Conservation (phyloP, 2,797 vertebrate genomes). For the Oryzias sinensis region DNA sequence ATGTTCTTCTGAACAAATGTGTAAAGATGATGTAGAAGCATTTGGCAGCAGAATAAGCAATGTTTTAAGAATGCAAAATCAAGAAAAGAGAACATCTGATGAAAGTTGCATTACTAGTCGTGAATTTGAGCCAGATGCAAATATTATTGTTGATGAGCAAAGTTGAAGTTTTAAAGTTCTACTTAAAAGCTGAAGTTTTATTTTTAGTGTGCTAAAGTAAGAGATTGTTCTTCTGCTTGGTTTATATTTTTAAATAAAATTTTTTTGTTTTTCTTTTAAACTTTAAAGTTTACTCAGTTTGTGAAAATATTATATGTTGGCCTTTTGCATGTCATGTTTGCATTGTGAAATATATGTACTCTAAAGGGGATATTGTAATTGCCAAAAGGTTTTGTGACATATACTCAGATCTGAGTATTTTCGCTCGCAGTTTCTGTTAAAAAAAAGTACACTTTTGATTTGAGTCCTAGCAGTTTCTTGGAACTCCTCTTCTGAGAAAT, state of each 20-base stretch:
- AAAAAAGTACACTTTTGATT: constrained; percentile 38
- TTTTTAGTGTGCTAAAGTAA: background rate
- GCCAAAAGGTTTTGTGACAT: constrained; percentile 21
- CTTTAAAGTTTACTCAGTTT: constrained; percentile 6
- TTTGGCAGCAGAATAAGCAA: constrained; percentile 33
- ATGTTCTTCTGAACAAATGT: too few relatives aligned
- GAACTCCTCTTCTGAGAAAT: constrained; percentile 26
- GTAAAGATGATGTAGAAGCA: too few relatives aligned
- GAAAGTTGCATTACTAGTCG: constrained; percentile 11
- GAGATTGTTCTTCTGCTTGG: background rate
- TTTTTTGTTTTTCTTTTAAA: constrained; percentile 4
- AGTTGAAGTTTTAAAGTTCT: constrained; percentile 8
- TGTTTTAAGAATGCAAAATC: constrained; percentile 52
- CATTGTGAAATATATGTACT: background rate
- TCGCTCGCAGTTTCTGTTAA: constrained; percentile 20
- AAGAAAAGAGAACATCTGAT: constrained; percentile 53
- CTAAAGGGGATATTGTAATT: constrained; percentile 29
- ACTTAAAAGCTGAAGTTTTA: constrained; percentile 29
- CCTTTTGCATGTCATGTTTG: too few relatives aligned
- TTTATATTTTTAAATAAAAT: background rate
- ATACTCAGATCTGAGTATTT: constrained; percentile 24
- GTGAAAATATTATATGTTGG: too few relatives aligned
- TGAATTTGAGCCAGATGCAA: constrained; percentile 40
- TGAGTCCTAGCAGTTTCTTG: constrained; percentile 24
- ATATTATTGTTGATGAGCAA: constrained; percentile 33